Evolutionary conservation across 2,888 invertebrate species (phyloP).

Genomic region (Ochropleura leucogaster): DNA sequence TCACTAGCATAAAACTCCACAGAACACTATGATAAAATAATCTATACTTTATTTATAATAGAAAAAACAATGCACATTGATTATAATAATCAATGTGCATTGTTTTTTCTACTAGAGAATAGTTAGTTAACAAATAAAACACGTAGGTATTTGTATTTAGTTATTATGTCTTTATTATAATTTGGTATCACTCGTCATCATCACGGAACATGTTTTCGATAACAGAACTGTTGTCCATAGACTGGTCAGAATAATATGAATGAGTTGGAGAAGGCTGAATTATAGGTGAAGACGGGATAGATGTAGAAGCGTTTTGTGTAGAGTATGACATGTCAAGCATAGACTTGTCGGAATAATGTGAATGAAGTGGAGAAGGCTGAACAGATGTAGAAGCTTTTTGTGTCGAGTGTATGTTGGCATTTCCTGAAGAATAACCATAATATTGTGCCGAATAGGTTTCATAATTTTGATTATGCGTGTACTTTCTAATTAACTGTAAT

Average conservation of each 20-base stretch:
- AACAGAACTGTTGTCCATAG: conserved; percentile 54
- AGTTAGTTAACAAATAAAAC: conserved; percentile 64
- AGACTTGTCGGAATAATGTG: conserved; percentile 60
- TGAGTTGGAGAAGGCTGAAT: conserved; percentile 63
- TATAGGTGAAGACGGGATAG: conserved; percentile 57
- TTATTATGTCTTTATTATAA: conserved; percentile 52
- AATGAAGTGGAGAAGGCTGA: conserved; percentile 62
- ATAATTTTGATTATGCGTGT: conserved; percentile 66
- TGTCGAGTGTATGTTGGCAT: conserved; percentile 60
- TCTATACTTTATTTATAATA: conserved; percentile 41
- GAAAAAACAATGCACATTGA: too few species aligned
- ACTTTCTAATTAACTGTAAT: conserved; percentile 66
- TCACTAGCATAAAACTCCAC: conserved; percentile 60
- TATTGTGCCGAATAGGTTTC: conserved; percentile 63
- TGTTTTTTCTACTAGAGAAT: conserved; percentile 39
- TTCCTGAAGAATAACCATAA: conserved; percentile 65
- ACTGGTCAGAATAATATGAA: conserved; percentile 61
- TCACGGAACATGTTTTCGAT: conserved; percentile 65
- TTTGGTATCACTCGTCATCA: conserved; percentile 61
- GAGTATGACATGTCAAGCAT: conserved; percentile 65
- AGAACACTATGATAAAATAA: conserved; percentile 46
- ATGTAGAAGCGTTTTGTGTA: conserved; percentile 63
- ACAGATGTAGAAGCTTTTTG: conserved; percentile 63
- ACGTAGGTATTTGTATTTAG: conserved; percentile 62
- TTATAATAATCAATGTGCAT: too few species aligned